Evolutionary conservation across 2,797 vertebrate genomes (phyloP).

Genomic region (Cyprinodon diabolis): DNA sequence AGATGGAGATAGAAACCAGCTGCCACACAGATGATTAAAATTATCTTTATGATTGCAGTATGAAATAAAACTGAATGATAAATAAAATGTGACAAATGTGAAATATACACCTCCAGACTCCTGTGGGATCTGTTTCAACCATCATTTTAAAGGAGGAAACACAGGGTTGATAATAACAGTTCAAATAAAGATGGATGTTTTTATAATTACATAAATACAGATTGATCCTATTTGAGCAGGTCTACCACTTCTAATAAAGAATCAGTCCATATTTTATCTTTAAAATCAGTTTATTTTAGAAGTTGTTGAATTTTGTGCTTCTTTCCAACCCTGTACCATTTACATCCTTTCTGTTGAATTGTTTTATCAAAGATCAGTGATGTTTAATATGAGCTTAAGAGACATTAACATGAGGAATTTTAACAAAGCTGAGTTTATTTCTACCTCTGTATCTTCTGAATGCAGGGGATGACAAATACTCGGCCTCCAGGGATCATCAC

Average conservation of each 20-base stretch:
- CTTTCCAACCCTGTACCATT: neutral
- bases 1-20: neutral
- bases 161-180: neutral
- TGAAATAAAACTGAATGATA: neutral
- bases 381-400: neutral
- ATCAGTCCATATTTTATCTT: neutral
- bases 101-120: neutral
- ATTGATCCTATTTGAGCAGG: fast-evolving
- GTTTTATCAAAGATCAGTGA: neutral
- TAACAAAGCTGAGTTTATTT: neutral
- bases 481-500: slow-evolving; percentile 91
- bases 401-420: too few relatives aligned
- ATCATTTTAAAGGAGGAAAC: neutral
- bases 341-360: neutral
- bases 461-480: slow-evolving; percentile 88
- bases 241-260: neutral
- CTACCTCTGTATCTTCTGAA: slow-evolving; percentile 90
- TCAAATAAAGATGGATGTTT: neutral
- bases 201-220: neutral
- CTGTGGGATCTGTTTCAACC: neutral
- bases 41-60: neutral
- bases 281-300: neutral
- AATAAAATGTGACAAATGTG: neutral
- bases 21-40: neutral
- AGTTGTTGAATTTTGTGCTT: too few relatives aligned